Evolutionary conservation across 2,888 invertebrate genomes (phyloP).

Genomic region (Panzeria rudis): DNA sequence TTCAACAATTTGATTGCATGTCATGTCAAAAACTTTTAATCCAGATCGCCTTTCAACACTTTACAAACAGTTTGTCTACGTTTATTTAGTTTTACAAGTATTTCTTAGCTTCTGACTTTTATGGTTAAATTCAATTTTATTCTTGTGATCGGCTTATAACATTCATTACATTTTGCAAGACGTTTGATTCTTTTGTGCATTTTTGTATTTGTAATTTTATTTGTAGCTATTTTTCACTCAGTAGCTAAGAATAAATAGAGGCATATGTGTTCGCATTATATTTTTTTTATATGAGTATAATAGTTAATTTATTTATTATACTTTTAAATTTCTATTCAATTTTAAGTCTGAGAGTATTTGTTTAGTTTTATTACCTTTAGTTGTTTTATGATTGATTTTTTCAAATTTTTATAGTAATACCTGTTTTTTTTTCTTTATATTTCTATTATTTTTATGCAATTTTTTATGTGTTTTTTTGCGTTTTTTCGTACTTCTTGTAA

Average conservation of each 20-base stretch:
- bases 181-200: not conserved
- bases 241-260: not conserved
- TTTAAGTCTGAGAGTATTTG: slow-evolving; percentile 26
- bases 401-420: slow-evolving; percentile 61
- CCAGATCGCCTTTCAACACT: slow-evolving; percentile 74
- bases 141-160: slow-evolving; percentile 31
- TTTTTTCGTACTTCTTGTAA: slow-evolving; percentile 40
- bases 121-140: slow-evolving; percentile 80
- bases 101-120: slow-evolving; percentile 77
- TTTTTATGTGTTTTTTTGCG: slow-evolving; percentile 18
- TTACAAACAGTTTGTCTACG: slow-evolving; percentile 56
- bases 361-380: slow-evolving; percentile 47
- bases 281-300: not conserved
- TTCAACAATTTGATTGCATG: slow-evolving; percentile 73
- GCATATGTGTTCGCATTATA: not conserved
- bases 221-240: not conserved
- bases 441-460: slow-evolving; percentile 57
- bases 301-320: slow-evolving; percentile 55
- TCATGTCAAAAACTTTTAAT: slow-evolving; percentile 70
- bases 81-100: slow-evolving; percentile 65
- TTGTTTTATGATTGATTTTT: slow-evolving; percentile 65
- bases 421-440: slow-evolving; percentile 33
- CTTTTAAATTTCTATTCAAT: slow-evolving; percentile 43
- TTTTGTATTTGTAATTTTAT: slow-evolving; percentile 8
- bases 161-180: slow-evolving; percentile 7